Conservation (phyloP, 1,140 invertebrate species). For the Orius insidiosus region DNA sequence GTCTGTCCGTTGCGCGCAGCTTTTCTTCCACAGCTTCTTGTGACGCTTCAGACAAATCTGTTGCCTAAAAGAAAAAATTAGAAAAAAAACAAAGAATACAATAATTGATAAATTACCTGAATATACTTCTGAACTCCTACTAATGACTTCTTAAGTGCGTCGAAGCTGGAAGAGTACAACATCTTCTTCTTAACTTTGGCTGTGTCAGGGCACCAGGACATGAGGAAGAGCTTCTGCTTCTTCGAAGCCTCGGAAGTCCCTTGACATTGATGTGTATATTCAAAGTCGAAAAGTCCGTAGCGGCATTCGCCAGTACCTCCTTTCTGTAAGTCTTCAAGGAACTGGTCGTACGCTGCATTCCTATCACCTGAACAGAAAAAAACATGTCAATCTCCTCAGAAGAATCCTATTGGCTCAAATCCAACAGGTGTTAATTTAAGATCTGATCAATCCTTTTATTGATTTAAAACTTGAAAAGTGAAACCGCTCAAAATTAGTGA, state of each 20-base stretch:
- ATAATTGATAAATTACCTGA: slow-evolving; percentile 36
- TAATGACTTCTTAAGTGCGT: slow-evolving; percentile 86
- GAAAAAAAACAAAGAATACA: neutral
- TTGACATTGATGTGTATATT: slow-evolving; percentile 88
- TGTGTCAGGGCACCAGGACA: slow-evolving; percentile 94
- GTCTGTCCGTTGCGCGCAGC: slow-evolving; percentile 77
- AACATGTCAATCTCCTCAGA: slow-evolving; percentile 1
- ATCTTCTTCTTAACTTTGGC: slow-evolving; percentile 98
- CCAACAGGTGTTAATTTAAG: too few relatives aligned
- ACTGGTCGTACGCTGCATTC: slow-evolving; percentile 74
- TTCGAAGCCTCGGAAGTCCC: slow-evolving; percentile 84
- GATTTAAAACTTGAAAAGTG: too few relatives aligned
- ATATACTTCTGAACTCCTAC: slow-evolving; percentile 94
- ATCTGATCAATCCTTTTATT: too few relatives aligned
- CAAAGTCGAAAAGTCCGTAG: slow-evolving; percentile 88
- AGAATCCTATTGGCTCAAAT: too few relatives aligned
- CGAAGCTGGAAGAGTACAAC: slow-evolving; percentile 89
- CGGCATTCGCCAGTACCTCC: slow-evolving; percentile 78
- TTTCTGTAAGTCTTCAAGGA: slow-evolving; percentile 78
- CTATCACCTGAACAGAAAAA: slow-evolving; percentile 37
- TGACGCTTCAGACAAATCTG: slow-evolving; percentile 77
- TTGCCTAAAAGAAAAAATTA: slow-evolving; percentile 37
- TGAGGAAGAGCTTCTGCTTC: slow-evolving; percentile 89
- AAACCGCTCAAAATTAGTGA: too few relatives aligned
- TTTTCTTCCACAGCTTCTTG: slow-evolving; percentile 83